Conservation (phyloP, 1,140 invertebrate species). For the Lethrus apterus region DNA sequence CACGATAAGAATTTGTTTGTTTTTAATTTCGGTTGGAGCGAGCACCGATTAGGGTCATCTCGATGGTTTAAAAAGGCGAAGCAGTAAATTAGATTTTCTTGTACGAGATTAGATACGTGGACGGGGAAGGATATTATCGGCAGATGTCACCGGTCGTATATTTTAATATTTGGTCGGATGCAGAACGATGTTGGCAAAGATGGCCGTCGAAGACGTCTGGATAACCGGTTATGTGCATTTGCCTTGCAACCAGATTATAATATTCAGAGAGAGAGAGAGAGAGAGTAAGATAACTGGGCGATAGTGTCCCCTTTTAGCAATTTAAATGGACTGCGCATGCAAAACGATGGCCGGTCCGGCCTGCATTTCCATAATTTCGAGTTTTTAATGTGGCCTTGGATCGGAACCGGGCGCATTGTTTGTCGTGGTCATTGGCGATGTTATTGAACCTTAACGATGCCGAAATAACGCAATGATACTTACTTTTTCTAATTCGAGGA, state of each 20-base stretch:
- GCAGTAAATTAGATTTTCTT: constrained; percentile 29
- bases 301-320: constrained; percentile 41
- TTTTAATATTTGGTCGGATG: too few relatives aligned
- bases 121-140: constrained; percentile 13
- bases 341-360: constrained; percentile 35
- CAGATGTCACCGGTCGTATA: constrained; percentile 19
- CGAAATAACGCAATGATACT: constrained; percentile 44
- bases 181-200: not conserved
- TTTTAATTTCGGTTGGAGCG: too few relatives aligned
- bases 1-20: too few relatives aligned
- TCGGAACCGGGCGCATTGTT: constrained; percentile 11
- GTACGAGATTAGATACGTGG: constrained; percentile 24
- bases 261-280: constrained; percentile 35
- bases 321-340: constrained; percentile 41
- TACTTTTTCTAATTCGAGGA: constrained; percentile 99
- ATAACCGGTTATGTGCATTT: constrained; percentile 39
- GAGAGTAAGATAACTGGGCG: constrained; percentile 29
- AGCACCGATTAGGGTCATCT: too few relatives aligned
- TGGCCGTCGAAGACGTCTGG: not conserved
- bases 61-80: too few relatives aligned
- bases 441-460: not conserved
- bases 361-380: constrained; percentile 39
- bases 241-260: constrained; percentile 39
- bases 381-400: constrained; percentile 26
- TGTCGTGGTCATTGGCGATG: not conserved